Percentiles rank a stretch among this genome's conserved stretches.
Conservation (phyloP, 2,113 vertebrate species). For the Pelodiscus sinensis region DNA sequence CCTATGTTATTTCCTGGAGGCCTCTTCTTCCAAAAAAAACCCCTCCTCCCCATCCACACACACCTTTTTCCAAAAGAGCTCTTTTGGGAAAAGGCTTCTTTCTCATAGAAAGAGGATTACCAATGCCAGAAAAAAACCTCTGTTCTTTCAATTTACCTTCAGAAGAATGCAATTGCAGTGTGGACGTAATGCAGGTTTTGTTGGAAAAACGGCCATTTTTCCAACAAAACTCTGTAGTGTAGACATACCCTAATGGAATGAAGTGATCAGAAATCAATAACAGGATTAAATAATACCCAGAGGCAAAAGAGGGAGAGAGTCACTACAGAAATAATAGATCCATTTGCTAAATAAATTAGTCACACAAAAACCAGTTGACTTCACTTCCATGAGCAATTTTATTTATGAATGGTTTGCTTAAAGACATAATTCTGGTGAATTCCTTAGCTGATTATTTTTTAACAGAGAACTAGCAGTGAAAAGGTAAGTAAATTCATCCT, state of each 20-base stretch:
- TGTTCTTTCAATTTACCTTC: no score
- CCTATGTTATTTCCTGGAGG: no score
- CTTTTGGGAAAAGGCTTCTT: no score
- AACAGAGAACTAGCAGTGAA: background rate
- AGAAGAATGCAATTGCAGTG: no score
- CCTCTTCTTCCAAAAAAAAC: no score
- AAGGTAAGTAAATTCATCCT: background rate
- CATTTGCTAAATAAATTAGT: background rate
- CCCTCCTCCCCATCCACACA: no score
- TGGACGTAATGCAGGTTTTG: no score
- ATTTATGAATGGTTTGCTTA: background rate
- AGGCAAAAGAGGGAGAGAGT: background rate
- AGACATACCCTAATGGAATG: background rate
- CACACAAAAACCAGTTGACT: background rate
- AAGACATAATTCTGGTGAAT: background rate
- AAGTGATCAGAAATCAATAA: background rate
- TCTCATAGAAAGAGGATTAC: no score
- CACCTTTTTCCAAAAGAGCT: no score
- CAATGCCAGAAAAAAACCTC: no score
- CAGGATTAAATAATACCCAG: background rate
- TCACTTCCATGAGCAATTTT: background rate
- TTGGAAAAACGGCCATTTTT: no score
- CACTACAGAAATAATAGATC: background rate
- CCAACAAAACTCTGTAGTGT: no score
- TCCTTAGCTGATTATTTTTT: background rate